phyloP scores from a whole-genome alignment of 2,797 vertebrate species.

The Pachyuromys duprasi region DNA sequence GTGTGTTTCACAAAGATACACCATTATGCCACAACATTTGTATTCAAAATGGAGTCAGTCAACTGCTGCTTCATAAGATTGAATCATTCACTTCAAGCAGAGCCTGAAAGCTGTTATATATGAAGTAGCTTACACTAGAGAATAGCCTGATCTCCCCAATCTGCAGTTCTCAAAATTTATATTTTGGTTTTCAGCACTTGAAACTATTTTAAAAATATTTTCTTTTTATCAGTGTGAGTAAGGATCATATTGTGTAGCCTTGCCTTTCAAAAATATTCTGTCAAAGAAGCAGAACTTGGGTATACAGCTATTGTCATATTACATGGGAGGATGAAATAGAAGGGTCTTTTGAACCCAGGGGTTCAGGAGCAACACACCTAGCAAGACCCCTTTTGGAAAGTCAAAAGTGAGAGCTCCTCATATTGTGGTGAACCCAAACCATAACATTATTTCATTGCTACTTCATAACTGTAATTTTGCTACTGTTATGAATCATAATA shows the following conservation, averaged over 20 bases:
- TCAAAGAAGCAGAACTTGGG: background rate
- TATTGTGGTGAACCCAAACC: too few relatives aligned
- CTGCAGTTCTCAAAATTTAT: background rate
- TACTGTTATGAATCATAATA: too few relatives aligned
- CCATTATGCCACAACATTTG: background rate
- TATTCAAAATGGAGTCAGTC: background rate
- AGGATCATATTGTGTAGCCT: background rate
- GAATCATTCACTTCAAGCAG: background rate
- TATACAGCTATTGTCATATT: background rate
- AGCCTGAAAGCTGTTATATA: background rate
- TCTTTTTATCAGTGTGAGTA: too few relatives aligned
- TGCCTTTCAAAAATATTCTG: slow-evolving; percentile 38
- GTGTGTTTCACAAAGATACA: background rate
- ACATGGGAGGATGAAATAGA: background rate
- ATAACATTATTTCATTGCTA: too few relatives aligned
- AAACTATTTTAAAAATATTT: background rate
- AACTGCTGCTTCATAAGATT: background rate
- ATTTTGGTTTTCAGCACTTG: slow-evolving; percentile 51
- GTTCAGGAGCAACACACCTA: background rate
- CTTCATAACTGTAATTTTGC: too few relatives aligned
- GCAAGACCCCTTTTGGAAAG: background rate
- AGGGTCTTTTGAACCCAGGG: background rate
- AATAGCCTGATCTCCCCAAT: background rate
- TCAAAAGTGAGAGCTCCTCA: background rate
- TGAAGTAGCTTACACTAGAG: background rate